Percentiles rank a stretch among this genome's conserved stretches.
These are phyloP conservation scores for Hydropotes inermis DNA, from an alignment of 2,113 vertebrate genomes.

Conservation along the genomic window DNA sequence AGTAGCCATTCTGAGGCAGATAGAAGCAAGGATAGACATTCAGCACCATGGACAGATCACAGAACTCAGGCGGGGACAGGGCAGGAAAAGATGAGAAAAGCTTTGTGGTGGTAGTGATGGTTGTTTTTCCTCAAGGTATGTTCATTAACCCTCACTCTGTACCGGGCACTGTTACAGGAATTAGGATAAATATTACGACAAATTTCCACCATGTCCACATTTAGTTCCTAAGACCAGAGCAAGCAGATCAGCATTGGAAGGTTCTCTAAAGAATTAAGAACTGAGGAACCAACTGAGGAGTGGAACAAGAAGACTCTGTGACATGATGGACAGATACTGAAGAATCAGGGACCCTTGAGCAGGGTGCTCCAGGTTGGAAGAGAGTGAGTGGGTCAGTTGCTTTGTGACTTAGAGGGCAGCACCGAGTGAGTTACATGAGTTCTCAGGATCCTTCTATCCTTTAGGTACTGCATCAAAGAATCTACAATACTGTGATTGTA, in stretches of 20 bases:
- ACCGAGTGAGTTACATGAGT: background rate
- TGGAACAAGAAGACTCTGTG: background rate
- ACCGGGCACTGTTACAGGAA: background rate
- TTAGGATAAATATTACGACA: background rate
- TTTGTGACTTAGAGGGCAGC: background rate
- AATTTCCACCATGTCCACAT: background rate
- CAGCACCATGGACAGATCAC: slow-evolving; percentile 66
- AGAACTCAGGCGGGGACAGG: fast-evolving
- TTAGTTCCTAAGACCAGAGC: background rate
- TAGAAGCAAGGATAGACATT: background rate
- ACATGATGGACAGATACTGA: background rate
- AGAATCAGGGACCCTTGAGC: background rate
- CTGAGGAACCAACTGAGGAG: background rate
- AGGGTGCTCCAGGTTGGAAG: background rate
- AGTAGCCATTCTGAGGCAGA: background rate
- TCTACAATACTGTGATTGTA: background rate
- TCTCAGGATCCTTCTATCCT: background rate
- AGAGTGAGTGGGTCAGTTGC: background rate
- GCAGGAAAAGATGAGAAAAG: background rate
- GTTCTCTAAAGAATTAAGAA: background rate
- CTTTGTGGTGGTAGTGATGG: background rate
- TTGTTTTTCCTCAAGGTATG: background rate
- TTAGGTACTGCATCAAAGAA: background rate
- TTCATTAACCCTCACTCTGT: background rate
- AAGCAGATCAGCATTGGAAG: background rate